These are phyloP conservation scores for Vireo griseus DNA, from an alignment of 2,797 vertebrate species.

Conservation along the genomic window DNA sequence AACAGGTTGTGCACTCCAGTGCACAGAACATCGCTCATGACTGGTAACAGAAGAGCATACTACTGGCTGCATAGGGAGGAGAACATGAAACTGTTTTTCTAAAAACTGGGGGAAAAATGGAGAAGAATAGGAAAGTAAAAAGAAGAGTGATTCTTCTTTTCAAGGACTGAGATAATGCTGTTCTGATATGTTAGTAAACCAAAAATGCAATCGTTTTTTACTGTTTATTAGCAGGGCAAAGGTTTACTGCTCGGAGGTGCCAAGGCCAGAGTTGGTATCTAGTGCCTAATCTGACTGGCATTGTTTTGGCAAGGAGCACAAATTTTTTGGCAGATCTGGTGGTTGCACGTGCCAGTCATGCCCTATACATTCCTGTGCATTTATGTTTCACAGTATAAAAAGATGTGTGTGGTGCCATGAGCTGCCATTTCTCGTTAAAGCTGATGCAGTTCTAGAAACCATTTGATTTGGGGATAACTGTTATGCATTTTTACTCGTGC, in stretches of 20 bases:
- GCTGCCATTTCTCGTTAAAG: constrained; percentile 28
- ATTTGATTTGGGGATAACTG: constrained; percentile 22
- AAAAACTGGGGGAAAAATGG: neutral
- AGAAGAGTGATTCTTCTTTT: neutral
- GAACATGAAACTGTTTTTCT: neutral
- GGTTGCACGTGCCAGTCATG: neutral
- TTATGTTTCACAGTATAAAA: neutral
- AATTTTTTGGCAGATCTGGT: constrained; percentile 7
- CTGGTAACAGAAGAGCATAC: neutral
- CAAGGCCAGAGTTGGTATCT: neutral
- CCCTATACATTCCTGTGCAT: neutral
- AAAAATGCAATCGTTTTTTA: neutral
- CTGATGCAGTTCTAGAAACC: constrained; percentile 28
- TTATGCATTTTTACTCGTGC: neutral
- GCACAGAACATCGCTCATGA: neutral
- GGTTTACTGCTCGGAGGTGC: neutral
- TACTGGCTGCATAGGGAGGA: neutral
- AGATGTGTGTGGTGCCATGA: neutral
- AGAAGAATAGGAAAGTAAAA: neutral
- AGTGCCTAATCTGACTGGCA: neutral
- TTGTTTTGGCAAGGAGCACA: constrained; percentile 1
- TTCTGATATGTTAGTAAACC: neutral
- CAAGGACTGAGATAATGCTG: neutral
- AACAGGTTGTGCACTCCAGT: constrained; percentile 11
- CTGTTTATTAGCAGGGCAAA: neutral